Percentiles rank a stretch among this genome's conserved stretches.
These are phyloP conservation scores for Lampris megalopsis DNA, from an alignment of 2,113 vertebrate genomes.

Conservation along the genomic window DNA sequence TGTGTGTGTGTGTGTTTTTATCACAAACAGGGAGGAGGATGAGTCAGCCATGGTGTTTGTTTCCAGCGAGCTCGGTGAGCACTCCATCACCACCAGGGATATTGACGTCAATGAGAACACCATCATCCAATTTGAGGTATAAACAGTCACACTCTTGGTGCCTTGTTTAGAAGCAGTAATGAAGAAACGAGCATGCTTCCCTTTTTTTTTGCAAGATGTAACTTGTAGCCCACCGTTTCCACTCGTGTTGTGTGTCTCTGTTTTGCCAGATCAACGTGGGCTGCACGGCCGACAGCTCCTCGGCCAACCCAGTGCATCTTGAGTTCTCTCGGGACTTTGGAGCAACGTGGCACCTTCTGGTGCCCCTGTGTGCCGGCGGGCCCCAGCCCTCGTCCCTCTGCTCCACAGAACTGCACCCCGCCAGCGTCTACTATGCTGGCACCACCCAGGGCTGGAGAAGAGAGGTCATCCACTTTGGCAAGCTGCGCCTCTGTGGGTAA, in stretches of 20 bases:
- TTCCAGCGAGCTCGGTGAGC: constrained; percentile 95
- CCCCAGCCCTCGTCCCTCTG: constrained; percentile 91
- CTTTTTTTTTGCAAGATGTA: constrained; percentile 2
- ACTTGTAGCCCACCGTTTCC: constrained; percentile 2
- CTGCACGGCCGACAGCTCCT: constrained; percentile 94
- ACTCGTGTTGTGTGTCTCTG: constrained; percentile 22
- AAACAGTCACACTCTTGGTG: constrained; percentile 16
- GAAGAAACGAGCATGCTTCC: constrained; percentile 1
- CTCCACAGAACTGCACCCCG: constrained; percentile 95
- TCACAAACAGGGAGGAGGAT: constrained; percentile 89
- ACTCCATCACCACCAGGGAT: constrained; percentile 95
- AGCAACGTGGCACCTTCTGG: constrained; percentile 95
- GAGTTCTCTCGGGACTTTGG: constrained; percentile 97
- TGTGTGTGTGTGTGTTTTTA: constrained; percentile 18
- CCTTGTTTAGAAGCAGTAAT: constrained; percentile 9
- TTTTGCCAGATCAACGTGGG: constrained; percentile 92
- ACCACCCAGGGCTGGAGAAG: constrained; percentile 95
- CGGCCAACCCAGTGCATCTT: constrained; percentile 88
- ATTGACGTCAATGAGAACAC: constrained; percentile 96
- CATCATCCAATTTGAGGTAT: constrained; percentile 97
- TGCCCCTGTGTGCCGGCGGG: constrained; percentile 93
- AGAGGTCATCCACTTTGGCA: constrained; percentile 94
- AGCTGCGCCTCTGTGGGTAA: constrained; percentile 95
- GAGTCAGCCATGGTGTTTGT: constrained; percentile 98
- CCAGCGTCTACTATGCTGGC: constrained; percentile 94